Evolutionary conservation across 2,888 invertebrate species (phyloP).

Genomic region (Thera obeliscata): DNA sequence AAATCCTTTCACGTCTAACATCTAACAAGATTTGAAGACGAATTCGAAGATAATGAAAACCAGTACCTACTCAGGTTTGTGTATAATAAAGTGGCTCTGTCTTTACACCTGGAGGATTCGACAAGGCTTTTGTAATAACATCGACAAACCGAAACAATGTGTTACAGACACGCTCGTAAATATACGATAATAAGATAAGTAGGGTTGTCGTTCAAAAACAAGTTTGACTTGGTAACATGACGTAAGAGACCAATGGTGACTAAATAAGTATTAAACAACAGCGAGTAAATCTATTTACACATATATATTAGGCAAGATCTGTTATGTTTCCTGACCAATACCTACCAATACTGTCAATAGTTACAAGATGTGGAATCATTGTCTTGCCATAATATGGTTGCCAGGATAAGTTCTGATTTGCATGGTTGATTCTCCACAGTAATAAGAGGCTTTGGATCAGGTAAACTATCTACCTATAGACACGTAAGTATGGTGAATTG

Average conservation of each 20-base stretch:
- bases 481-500: background rate
- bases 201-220: slow-evolving; percentile 57
- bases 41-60: slow-evolving; percentile 5
- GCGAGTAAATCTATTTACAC: slow-evolving; percentile 48
- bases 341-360: background rate
- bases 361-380: slow-evolving; percentile 1
- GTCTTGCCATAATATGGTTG: background rate
- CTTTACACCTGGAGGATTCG: slow-evolving; percentile 42
- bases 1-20: slow-evolving; percentile 31
- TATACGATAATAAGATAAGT: slow-evolving; percentile 50
- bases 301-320: slow-evolving; percentile 45
- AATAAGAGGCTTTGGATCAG: background rate
- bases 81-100: slow-evolving; percentile 32
- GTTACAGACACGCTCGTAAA: slow-evolving; percentile 69
- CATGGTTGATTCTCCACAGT: slow-evolving; percentile 18
- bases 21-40: slow-evolving; percentile 15
- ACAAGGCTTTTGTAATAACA: slow-evolving; percentile 49
- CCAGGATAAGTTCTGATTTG: slow-evolving; percentile 16
- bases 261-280: slow-evolving; percentile 44
- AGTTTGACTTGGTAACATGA: slow-evolving; percentile 57
- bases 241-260: slow-evolving; percentile 60
- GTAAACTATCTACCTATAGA: background rate
- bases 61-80: slow-evolving; percentile 11
- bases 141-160: slow-evolving; percentile 56
- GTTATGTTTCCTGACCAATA: slow-evolving; percentile 52